Evolutionary conservation across 2,113 vertebrate genomes (phyloP).

Genomic region (Epinephelus lanceolatus): DNA sequence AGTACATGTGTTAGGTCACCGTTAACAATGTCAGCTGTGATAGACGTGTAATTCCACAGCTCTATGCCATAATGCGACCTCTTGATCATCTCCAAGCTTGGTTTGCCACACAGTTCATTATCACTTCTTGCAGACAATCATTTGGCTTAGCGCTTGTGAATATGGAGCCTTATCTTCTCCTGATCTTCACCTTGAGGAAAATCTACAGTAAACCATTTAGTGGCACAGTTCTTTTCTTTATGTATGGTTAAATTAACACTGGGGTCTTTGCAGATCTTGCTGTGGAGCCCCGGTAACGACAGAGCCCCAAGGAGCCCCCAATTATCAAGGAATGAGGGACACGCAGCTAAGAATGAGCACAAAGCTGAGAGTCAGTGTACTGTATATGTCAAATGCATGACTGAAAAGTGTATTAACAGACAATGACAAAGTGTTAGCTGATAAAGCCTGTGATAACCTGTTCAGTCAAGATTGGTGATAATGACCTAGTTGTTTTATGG

Average conservation of each 20-base stretch:
- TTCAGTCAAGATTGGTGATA: slow-evolving; percentile 24
- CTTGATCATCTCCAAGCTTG: not conserved
- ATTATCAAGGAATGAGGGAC: not conserved
- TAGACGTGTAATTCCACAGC: slow-evolving; percentile 5
- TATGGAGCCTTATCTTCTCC: slow-evolving; percentile 27
- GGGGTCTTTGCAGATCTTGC: not conserved
- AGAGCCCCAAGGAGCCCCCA: not conserved
- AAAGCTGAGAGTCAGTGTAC: not conserved
- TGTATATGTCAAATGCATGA: not conserved
- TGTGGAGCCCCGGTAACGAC: not conserved
- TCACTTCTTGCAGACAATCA: slow-evolving; percentile 47
- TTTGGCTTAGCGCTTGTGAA: slow-evolving; percentile 26
- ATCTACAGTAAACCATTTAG: slow-evolving; percentile 39
- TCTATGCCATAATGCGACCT: not conserved
- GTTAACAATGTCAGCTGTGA: slow-evolving; percentile 19
- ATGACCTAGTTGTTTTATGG: not conserved
- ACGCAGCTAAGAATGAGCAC: not conserved
- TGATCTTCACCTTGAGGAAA: slow-evolving; percentile 49
- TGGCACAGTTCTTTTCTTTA: slow-evolving; percentile 23
- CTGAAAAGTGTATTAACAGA: slow-evolving; percentile 4
- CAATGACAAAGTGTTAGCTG: not conserved
- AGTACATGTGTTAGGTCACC: slow-evolving; percentile 3
- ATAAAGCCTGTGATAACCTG: not conserved
- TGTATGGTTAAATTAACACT: slow-evolving; percentile 36
- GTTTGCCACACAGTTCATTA: slow-evolving; percentile 61